Conservation (phyloP, 1,140 invertebrate genomes). For the Trichogramma pretiosum region DNA sequence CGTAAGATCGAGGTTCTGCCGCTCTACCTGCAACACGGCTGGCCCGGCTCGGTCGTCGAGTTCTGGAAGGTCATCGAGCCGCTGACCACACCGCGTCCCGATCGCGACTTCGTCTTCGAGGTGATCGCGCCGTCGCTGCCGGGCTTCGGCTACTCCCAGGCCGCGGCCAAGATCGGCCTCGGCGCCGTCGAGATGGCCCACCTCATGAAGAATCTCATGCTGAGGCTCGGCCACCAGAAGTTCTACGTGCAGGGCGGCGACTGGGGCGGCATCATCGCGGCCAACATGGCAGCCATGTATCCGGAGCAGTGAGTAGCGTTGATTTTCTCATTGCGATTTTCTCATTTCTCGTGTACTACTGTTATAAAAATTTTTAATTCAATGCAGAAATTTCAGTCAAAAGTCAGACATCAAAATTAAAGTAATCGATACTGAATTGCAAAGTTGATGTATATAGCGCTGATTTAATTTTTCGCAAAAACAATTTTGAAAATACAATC, state of each 20-base stretch:
- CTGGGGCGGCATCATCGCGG: constrained; percentile 60
- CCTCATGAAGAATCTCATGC: constrained; percentile 77
- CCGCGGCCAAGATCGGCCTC: constrained; percentile 32
- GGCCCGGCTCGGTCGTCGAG: constrained; percentile 82
- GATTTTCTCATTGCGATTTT: too few species aligned
- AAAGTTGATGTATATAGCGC: too few species aligned
- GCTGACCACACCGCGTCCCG: constrained; percentile 50
- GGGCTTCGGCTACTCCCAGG: constrained; percentile 68
- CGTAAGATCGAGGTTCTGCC: constrained; percentile 54
- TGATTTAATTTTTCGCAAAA: too few species aligned
- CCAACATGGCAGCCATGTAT: constrained; percentile 55
- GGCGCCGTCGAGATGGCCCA: constrained; percentile 52
- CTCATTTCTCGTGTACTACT: too few species aligned
- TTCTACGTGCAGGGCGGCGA: constrained; percentile 83
- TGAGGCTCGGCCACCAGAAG: constrained; percentile 61
- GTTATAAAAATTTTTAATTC: too few species aligned
- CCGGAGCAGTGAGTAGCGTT: constrained; percentile 47
- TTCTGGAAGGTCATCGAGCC: constrained; percentile 75
- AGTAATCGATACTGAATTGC: too few species aligned
- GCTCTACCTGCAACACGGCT: constrained; percentile 76
- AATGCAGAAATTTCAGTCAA: too few species aligned
- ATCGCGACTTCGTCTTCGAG: constrained; percentile 66
- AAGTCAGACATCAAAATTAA: too few species aligned
- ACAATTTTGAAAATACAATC: too few species aligned
- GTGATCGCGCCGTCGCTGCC: constrained; percentile 70